Conservation (phyloP, 2,797 vertebrate species). For the Atherinosoma microstoma region DNA sequence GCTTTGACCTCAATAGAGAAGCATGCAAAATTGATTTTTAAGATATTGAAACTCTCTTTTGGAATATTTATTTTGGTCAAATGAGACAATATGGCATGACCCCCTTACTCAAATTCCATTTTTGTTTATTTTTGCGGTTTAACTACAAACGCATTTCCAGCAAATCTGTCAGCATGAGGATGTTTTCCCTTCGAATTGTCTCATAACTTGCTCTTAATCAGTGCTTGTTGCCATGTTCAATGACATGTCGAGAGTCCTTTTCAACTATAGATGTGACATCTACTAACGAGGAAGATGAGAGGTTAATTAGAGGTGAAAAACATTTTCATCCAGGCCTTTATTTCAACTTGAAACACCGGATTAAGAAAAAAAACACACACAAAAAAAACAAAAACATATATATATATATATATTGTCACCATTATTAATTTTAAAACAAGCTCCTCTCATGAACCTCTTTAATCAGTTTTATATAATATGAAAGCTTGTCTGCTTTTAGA, state of each 20-base stretch:
- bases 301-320: slow-evolving; percentile 60
- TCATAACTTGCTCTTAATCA: neutral
- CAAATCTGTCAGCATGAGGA: neutral
- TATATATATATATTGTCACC: slow-evolving; percentile 17
- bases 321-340: slow-evolving; percentile 29
- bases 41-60: slow-evolving; percentile 1
- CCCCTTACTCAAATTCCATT: slow-evolving; percentile 4
- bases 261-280: neutral
- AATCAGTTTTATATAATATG: slow-evolving; percentile 1
- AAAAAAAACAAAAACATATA: too few relatives aligned
- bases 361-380: too few relatives aligned
- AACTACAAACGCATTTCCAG: neutral
- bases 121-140: neutral
- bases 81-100: neutral
- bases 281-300: slow-evolving; percentile 35
- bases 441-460: neutral
- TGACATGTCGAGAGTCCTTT: slow-evolving; percentile 4
- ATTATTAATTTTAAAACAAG: slow-evolving; percentile 33
- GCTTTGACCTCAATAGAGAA: slow-evolving; percentile 26
- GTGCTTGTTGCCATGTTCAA: slow-evolving; percentile 11
- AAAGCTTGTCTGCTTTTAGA: slow-evolving; percentile 1
- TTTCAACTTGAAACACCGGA: slow-evolving; percentile 16
- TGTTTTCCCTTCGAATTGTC: neutral
- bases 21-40: neutral
- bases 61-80: neutral